Evolutionary conservation across 2,888 invertebrate species (phyloP).

Genomic region (Cotesia congregata): DNA sequence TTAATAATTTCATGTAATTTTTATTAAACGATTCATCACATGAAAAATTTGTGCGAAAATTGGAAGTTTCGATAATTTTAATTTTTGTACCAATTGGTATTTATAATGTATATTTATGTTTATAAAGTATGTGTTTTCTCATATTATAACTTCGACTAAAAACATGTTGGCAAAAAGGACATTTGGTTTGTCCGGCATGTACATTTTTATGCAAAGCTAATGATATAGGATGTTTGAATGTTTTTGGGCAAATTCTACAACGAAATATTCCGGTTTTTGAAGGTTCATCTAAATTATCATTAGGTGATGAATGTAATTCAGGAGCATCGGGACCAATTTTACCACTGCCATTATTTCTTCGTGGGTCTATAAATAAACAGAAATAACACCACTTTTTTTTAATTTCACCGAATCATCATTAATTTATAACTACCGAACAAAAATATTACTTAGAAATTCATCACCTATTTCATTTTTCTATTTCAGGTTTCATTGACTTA

Average conservation of each 20-base stretch:
- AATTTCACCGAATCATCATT: constrained; percentile 11
- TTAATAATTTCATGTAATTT: background rate
- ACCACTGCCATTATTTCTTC: constrained; percentile 57
- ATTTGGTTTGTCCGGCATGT: constrained; percentile 76
- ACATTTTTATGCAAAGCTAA: constrained; percentile 76
- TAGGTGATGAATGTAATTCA: constrained; percentile 60
- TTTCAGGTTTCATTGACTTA: background rate
- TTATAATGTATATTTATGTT: constrained; percentile 72
- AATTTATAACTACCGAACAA: background rate
- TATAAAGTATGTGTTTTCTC: constrained; percentile 75
- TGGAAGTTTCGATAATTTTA: background rate
- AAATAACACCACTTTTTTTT: constrained; percentile 57
- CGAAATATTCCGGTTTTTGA: constrained; percentile 74
- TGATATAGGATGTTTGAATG: constrained; percentile 77
- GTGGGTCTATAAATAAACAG: constrained; percentile 65
- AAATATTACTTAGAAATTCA: background rate
- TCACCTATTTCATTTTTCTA: background rate
- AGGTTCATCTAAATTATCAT: constrained; percentile 61
- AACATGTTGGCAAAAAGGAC: constrained; percentile 76
- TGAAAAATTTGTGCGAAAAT: background rate
- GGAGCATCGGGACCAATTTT: constrained; percentile 55
- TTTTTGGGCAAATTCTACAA: constrained; percentile 76
- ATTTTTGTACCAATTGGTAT: constrained; percentile 39
- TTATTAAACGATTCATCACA: background rate
- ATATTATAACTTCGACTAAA: constrained; percentile 77